Percentiles rank a stretch among this genome's conserved stretches.
Conservation (phyloP, 1,140 invertebrate species). For the Plutomurus gul region DNA sequence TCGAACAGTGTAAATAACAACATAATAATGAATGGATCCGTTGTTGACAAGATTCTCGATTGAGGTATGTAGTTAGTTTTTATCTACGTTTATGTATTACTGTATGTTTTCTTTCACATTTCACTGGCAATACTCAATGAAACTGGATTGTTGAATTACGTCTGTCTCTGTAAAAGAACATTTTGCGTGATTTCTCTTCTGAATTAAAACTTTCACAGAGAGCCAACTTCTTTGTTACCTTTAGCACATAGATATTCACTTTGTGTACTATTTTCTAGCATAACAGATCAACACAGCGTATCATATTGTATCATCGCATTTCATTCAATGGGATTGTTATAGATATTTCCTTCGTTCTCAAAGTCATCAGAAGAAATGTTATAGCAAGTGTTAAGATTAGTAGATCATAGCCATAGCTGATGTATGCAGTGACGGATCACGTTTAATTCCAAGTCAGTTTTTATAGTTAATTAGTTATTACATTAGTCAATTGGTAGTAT, state of each 20-base stretch:
- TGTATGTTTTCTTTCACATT: background rate
- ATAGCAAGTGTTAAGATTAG: background rate
- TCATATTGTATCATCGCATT: background rate
- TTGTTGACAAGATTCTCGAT: constrained; percentile 26
- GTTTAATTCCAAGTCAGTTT: constrained; percentile 21
- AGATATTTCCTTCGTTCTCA: background rate
- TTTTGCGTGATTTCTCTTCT: background rate
- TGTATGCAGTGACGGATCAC: constrained; percentile 27
- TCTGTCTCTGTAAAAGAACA: constrained; percentile 16
- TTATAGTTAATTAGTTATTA: constrained; percentile 1
- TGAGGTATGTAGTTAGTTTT: constrained; percentile 22
- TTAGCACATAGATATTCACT: background rate
- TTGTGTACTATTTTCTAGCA: background rate
- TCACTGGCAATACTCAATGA: background rate
- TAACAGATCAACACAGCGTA: constrained; percentile 1
- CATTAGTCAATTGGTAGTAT: background rate
- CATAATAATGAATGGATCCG: constrained; percentile 20
- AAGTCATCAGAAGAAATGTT: constrained; percentile 9
- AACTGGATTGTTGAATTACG: constrained; percentile 17
- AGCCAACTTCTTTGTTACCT: constrained; percentile 3
- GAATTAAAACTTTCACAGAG: background rate
- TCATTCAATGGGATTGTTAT: background rate
- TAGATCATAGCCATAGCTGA: background rate
- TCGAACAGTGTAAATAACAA: constrained; percentile 9
- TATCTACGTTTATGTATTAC: constrained; percentile 2